Percentiles rank a stretch among this genome's conserved stretches.
Conservation (phyloP, 2,797 vertebrate species). For the Lerista edwardsae region DNA sequence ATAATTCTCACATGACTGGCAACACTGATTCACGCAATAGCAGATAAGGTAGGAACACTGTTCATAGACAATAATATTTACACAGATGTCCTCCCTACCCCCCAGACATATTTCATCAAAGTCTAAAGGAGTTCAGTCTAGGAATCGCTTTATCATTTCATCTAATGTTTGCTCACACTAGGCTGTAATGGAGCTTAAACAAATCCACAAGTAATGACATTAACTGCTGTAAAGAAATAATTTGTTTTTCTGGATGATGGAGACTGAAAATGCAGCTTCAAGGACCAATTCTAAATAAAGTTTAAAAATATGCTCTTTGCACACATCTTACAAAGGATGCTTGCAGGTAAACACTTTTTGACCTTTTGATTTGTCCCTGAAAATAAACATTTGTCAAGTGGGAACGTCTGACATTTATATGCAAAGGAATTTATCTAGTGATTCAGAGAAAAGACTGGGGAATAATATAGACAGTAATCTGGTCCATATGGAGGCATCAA, state of each 20-base stretch:
- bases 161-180: background rate
- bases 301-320: background rate
- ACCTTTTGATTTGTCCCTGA: background rate
- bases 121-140: background rate
- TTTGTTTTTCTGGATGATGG: too few species aligned
- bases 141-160: background rate
- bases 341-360: background rate
- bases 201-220: background rate
- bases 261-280: too few species aligned
- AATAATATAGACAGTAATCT: background rate
- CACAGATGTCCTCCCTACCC: background rate
- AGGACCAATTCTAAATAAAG: background rate
- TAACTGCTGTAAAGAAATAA: background rate
- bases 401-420: background rate
- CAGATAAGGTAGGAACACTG: background rate
- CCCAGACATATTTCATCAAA: background rate
- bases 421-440: background rate
- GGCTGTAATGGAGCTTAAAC: background rate
- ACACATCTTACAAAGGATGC: background rate
- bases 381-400: constrained; percentile 3
- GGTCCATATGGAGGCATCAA: background rate
- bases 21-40: background rate
- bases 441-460: background rate
- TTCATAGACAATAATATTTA: background rate
- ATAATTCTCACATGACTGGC: background rate